Evolutionary conservation across 2,113 vertebrate species (phyloP), one percentile per base, ranked within the genome.

Genomic region (Pogonocichla stellata): DNA sequence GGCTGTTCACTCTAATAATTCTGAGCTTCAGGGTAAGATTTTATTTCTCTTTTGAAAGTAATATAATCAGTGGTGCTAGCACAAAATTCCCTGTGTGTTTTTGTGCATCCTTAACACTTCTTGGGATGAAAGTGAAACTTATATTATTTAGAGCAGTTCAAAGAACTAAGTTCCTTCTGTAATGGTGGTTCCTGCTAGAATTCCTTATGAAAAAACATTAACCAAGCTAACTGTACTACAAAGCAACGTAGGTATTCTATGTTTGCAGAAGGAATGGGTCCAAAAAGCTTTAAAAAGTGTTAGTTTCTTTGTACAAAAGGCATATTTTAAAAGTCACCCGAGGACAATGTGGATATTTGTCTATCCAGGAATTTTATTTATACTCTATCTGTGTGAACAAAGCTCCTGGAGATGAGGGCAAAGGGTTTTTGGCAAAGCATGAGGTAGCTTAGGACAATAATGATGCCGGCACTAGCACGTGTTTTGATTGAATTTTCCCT

Each of bases 31-130:
- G 94, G 95, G 92, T 97, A 95, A 93, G 93, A 96, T 96, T 97
- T 97, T 97, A 97, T 97, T 97, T 96, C 95, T 97, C 95, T 97
- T 97, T 97, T 95, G 93, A 97, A 97, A 95, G 84, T 97, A 96
- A 96, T 97, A 96, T 97, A 96, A 97, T 96, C 96, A 97, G 90
- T 95, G 95, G 95, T 95, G 96, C 93, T 95, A 93, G 93, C 91
- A 92, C 93, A 97, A 97, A 97, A 95, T 96, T 97, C 95, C 90
- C 92, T 84, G 83, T 96, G 96, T 96, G 95, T 97, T 96, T 97
- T 95, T 96, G 95, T 92, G 92, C 94, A 96, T 97, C 94, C 92
- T 93, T 95, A 97, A 95, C 95, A 94, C 75, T 96, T 93, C 93
- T 97, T 96, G 85, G 89, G 96, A 96, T 95, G 85, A 95, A 97